Conservation (phyloP, 2,113 vertebrate species). For the Colinus virginianus region DNA sequence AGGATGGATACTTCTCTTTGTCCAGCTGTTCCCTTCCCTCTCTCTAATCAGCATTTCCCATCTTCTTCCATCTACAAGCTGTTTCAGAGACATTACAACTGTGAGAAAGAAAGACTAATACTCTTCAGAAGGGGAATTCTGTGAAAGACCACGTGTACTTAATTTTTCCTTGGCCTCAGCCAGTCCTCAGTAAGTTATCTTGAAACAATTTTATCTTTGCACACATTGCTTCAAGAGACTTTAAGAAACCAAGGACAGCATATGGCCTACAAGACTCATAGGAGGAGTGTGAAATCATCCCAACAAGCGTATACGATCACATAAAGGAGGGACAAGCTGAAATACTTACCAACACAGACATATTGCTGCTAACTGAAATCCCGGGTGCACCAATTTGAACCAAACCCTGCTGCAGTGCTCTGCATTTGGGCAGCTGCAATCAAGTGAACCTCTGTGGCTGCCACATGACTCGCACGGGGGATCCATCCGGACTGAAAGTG, state of each 20-base stretch:
- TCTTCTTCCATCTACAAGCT: background rate
- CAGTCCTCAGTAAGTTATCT: background rate
- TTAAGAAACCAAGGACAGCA: background rate
- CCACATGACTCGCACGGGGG: background rate
- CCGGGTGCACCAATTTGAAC: accelerated
- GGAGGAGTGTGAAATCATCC: background rate
- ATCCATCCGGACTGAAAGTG: background rate
- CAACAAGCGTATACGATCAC: background rate
- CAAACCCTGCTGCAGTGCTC: background rate
- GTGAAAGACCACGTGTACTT: background rate
- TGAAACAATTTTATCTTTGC: background rate
- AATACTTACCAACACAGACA: background rate
- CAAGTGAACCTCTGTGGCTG: background rate
- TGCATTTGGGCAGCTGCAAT: accelerated
- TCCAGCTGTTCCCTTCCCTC: background rate
- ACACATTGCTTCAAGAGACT: background rate
- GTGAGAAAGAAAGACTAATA: background rate
- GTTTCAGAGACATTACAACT: background rate
- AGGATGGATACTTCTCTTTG: background rate
- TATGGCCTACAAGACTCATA: background rate
- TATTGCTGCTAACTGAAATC: background rate
- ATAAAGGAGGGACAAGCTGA: background rate
- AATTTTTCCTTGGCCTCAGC: background rate
- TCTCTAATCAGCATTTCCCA: background rate
- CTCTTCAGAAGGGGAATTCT: background rate